Percentiles rank a stretch among this genome's conserved stretches.
These are phyloP conservation scores for Orthonyx spaldingii DNA, from an alignment of 2,113 vertebrate species.

Conservation along the genomic window DNA sequence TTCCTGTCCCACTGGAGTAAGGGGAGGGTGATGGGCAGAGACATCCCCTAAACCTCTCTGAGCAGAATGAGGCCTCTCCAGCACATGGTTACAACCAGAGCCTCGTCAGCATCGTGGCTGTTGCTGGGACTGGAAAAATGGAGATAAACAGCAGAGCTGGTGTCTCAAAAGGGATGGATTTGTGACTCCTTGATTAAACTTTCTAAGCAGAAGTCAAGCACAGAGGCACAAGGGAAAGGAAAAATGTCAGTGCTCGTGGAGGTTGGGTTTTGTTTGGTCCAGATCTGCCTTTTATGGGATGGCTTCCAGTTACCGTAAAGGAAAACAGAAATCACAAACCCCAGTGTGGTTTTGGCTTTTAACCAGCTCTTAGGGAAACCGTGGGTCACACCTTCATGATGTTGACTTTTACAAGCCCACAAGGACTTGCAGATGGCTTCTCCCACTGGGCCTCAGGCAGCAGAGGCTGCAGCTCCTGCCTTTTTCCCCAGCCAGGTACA, in stretches of 20 bases:
- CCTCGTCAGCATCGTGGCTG: accelerated
- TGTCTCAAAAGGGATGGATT: background rate
- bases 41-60: background rate
- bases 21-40: background rate
- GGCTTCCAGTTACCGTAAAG: background rate
- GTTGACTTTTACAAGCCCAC: background rate
- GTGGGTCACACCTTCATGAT: background rate
- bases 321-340: background rate
- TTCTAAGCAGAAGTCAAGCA: background rate
- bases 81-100: accelerated
- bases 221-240: background rate
- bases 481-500: background rate
- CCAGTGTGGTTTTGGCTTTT: background rate
- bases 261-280: background rate
- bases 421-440: background rate
- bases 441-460: background rate
- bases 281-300: background rate
- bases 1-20: background rate
- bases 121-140: background rate
- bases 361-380: background rate
- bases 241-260: background rate
- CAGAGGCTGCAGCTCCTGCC: background rate
- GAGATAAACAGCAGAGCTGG: background rate
- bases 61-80: background rate
- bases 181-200: background rate